These are phyloP conservation scores for Ctenopoma kingsleyae DNA, from an alignment of 2,797 vertebrate genomes.

Conservation along the genomic window DNA sequence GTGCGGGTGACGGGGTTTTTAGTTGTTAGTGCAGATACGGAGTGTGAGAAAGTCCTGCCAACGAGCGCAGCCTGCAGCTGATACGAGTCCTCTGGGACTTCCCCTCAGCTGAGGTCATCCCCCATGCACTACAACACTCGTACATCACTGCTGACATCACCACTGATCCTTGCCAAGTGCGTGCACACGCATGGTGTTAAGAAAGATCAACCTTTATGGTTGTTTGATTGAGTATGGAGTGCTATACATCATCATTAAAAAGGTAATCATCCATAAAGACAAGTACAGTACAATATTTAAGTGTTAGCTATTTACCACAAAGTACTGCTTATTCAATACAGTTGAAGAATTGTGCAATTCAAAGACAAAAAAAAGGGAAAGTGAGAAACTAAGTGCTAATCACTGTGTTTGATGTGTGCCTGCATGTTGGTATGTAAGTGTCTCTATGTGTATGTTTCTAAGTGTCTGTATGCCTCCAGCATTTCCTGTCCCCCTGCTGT, in stretches of 20 bases:
- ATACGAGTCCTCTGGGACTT: slow-evolving; percentile 65
- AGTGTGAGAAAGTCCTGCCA: slow-evolving; percentile 75
- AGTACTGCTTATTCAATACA: slow-evolving; percentile 1
- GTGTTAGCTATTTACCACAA: slow-evolving; percentile 2
- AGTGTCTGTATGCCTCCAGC: slow-evolving; percentile 27
- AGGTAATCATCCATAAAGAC: slow-evolving; percentile 4
- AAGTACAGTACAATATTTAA: not conserved
- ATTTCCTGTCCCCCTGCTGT: slow-evolving; percentile 49
- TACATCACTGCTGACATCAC: slow-evolving; percentile 78
- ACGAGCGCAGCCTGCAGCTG: slow-evolving; percentile 60
- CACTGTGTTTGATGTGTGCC: slow-evolving; percentile 38
- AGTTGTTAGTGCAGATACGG: slow-evolving; percentile 32
- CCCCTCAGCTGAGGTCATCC: slow-evolving; percentile 71
- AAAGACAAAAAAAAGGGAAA: not conserved
- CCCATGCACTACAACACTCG: slow-evolving; percentile 48
- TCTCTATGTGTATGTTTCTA: not conserved
- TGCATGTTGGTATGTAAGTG: slow-evolving; percentile 2
- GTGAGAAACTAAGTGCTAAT: slow-evolving; percentile 37
- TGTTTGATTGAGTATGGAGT: slow-evolving; percentile 25
- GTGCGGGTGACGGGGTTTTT: slow-evolving; percentile 14
- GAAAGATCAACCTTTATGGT: slow-evolving; percentile 33
- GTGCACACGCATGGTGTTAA: slow-evolving; percentile 7
- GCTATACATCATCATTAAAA: slow-evolving; percentile 1
- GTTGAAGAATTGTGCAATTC: not conserved
- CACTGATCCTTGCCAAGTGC: slow-evolving; percentile 4